phyloP scores from a whole-genome alignment of 2,797 vertebrate genomes.

The Glossophaga mutica region DNA sequence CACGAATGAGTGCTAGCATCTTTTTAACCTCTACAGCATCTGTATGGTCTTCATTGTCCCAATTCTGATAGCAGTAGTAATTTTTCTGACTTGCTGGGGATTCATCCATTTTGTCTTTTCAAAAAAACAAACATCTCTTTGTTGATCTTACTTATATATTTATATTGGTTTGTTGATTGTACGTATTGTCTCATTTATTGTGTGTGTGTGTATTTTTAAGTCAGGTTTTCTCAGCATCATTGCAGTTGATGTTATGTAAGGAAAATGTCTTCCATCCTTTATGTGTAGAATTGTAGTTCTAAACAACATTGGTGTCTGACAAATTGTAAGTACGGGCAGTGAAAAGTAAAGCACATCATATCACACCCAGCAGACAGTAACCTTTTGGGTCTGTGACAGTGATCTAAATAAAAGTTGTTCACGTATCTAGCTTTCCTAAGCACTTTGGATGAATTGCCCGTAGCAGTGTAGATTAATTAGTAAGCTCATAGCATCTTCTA shows the following conservation, averaged over 20 bases:
- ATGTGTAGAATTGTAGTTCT: conserved; percentile 5
- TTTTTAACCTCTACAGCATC: neutral
- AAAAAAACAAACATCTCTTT: neutral
- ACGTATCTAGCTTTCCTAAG: neutral
- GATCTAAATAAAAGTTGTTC: neutral
- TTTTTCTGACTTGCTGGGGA: neutral
- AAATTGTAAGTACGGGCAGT: neutral
- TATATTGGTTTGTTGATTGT: neutral
- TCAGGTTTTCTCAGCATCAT: neutral
- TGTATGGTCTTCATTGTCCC: neutral
- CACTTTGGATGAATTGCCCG: neutral
- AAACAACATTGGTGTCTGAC: neutral
- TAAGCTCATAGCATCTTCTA: neutral
- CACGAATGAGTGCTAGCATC: neutral
- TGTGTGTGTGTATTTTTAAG: neutral
- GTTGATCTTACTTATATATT: neutral
- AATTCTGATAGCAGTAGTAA: neutral
- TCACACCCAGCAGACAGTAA: neutral
- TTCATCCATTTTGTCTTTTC: neutral
- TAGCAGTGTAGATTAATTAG: neutral
- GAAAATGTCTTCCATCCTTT: neutral
- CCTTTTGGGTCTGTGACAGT: neutral
- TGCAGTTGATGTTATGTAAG: neutral
- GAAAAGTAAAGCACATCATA: neutral
- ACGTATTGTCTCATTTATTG: neutral